Conservation (phyloP, 2,888 invertebrate genomes). For the Dromius quadrimaculatus region DNA sequence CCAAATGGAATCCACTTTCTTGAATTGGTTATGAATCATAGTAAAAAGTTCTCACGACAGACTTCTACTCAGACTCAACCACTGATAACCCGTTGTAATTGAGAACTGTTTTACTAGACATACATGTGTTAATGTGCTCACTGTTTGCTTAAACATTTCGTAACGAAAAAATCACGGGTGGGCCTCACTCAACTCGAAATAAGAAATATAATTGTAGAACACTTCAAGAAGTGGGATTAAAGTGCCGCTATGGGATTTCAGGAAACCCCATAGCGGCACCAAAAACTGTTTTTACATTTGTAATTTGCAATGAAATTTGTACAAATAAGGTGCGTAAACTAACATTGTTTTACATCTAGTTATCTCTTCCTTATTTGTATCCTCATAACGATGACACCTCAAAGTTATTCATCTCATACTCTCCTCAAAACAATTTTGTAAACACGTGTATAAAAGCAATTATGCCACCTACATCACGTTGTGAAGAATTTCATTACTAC, state of each 20-base stretch:
- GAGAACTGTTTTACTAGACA: constrained; percentile 15
- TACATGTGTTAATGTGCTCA: constrained; percentile 10
- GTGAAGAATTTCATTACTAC: constrained; percentile 8
- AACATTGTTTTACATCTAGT: too few relatives aligned
- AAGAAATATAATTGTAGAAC: too few relatives aligned
- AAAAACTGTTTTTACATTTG: too few relatives aligned
- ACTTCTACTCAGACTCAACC: neutral
- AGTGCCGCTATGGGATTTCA: too few relatives aligned
- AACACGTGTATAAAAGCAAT: constrained; percentile 6
- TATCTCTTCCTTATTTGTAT: too few relatives aligned
- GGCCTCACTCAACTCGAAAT: constrained; percentile 10
- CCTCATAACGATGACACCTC: too few relatives aligned
- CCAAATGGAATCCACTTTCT: too few relatives aligned
- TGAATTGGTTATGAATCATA: constrained; percentile 7
- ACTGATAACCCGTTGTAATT: constrained; percentile 11
- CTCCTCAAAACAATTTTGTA: constrained; percentile 9
- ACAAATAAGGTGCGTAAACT: too few relatives aligned
- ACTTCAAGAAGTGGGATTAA: too few relatives aligned
- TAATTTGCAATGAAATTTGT: too few relatives aligned
- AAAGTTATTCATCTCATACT: too few relatives aligned
- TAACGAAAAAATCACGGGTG: constrained; percentile 9
- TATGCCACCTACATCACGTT: neutral
- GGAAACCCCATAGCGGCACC: too few relatives aligned
- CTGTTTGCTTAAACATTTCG: constrained; percentile 3
- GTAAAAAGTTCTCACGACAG: constrained; percentile 11